Conservation (phyloP, 2,888 invertebrate species). For the Cylindroiulus punctatus region DNA sequence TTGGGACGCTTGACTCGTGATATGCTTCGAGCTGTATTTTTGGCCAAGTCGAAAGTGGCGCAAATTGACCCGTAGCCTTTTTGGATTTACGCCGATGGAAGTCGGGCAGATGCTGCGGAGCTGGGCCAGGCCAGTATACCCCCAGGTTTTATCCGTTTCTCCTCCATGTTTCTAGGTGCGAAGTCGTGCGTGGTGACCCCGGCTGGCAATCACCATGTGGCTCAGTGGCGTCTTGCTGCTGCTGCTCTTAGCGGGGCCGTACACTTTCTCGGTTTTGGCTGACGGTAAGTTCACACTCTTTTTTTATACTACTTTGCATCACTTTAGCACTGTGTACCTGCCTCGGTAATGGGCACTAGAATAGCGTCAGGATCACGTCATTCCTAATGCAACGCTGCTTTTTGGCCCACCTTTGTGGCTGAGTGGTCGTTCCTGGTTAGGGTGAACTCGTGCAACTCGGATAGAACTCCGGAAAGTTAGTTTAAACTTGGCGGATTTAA, state of each 20-base stretch:
- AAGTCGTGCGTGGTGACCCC: slow-evolving; percentile 40
- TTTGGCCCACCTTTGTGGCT: no score
- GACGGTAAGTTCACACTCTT: slow-evolving; percentile 51
- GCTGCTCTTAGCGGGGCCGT: slow-evolving; percentile 50
- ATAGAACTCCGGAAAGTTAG: no score
- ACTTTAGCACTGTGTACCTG: no score
- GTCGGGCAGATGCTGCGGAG: not conserved
- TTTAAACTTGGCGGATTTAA: no score
- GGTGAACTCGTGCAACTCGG: no score
- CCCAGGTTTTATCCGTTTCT: slow-evolving; percentile 52
- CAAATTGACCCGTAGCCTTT: not conserved
- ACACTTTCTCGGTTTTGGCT: slow-evolving; percentile 53
- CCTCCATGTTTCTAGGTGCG: slow-evolving; percentile 55
- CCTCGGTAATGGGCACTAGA: no score
- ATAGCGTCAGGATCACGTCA: no score
- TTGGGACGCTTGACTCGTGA: not conserved
- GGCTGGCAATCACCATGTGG: slow-evolving; percentile 53
- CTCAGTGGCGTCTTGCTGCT: slow-evolving; percentile 37
- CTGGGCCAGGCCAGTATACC: slow-evolving; percentile 53
- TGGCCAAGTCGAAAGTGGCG: not conserved
- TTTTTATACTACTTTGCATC: not conserved
- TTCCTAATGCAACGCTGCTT: no score
- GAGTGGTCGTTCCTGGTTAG: no score
- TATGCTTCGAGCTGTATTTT: slow-evolving; percentile 4
- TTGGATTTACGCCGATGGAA: slow-evolving; percentile 13